Evolutionary conservation across 2,888 invertebrate species (phyloP), one percentile per base, ranked within the genome.

Genomic region (Sminthurides aquaticus): DNA sequence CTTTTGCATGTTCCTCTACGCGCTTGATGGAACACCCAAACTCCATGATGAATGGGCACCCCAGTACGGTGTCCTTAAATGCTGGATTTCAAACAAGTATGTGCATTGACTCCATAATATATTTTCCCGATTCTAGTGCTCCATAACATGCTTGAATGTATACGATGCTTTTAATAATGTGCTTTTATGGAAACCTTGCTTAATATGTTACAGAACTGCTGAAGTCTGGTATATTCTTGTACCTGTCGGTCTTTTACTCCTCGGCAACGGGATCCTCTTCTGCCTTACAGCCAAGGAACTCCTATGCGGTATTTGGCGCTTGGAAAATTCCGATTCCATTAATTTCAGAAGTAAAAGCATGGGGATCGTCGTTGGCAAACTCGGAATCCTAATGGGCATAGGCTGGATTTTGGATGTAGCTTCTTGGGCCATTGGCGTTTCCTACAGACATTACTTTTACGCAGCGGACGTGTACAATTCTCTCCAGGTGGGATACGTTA

Each of bases 341-440:
- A 71, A 68, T 28, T 74, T 73, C 55, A 62, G 74, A 18, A 52
- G 72, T 24, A 74, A 74, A 64, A 70, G 71, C 28, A 71, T 73
- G 72, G 74, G 74, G 1, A 69, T 74, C 49, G 74, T 74, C 26
- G 74, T 74, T 26, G 74, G 69, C 24, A 74, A 74, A 49, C 49
- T 74, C 59, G 74, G 69, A 34, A 71, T 74, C 28, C 71, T 74
- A 1, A 74, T 74, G 74, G 74, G 72, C 11, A 70, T 73, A 68
- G 74, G 72, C 22, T 74, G 74, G 74, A 72, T 74, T 52, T 65
- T 74, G 15, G 74, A 74, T 60, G 71, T 74, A 3, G 55, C 73
- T 27, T 70, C 71, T 27, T 73, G 72, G 72, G 70, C 67, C 55
- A 65, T 71, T 25, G 67, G 71, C 11, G 59, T 58, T 49, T 58